Evolutionary conservation across 2,888 invertebrate genomes (phyloP), one percentile per base, ranked within the genome.

Genomic region (Lepidochitona cinerea): DNA sequence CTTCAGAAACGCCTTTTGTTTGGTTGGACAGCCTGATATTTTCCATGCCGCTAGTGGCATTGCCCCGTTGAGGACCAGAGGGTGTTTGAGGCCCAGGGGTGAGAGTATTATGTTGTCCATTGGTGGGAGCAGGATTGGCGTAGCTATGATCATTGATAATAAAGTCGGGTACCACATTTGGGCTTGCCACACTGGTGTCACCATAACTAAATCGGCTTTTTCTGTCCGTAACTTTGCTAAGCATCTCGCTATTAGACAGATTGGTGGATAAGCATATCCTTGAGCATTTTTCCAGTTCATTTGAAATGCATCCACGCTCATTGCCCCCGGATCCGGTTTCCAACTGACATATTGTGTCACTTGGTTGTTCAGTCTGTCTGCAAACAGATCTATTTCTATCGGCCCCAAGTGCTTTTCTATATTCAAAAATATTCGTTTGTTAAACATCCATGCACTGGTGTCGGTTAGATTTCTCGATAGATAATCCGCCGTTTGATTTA

Each of bases 401-500:
- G 32, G 33, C 9, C 33, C 59, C 67, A 37, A 36, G 18, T 54
- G 1, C 29, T 49, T 41, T 23, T 70, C 52, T 33, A 69, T 9
- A n/a, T 49, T 32, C 6, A 4, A 3, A 23, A 69, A 69, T 49
- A 75, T 73, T 5, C 72, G 32, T 35, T 23, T 41, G 54, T 78
- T 75, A 26, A 78, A 64, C 68, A 70, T 73, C 79, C 79, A 79
- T n/a, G 75, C 76, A n/a, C 75, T 75, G 9, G 71, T 65, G 35
- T 75, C 75, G 9, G 72, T 72, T 67, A 77, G 74, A 52, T 75
- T 68, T 54, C 77, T 74, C n/a, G 77, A 75, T 35, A 37, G 72
- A 41, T 52, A 74, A 74, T 78, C 77, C 36, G 76, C 76, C 41
- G n/a, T n/a, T n/a, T n/a, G n/a, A n/a, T n/a, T n/a, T n/a, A n/a